Percentiles rank a stretch among this genome's conserved stretches.
These are phyloP conservation scores for Periphyllus acericola DNA, from an alignment of 2,888 invertebrate genomes.

Conservation along the genomic window DNA sequence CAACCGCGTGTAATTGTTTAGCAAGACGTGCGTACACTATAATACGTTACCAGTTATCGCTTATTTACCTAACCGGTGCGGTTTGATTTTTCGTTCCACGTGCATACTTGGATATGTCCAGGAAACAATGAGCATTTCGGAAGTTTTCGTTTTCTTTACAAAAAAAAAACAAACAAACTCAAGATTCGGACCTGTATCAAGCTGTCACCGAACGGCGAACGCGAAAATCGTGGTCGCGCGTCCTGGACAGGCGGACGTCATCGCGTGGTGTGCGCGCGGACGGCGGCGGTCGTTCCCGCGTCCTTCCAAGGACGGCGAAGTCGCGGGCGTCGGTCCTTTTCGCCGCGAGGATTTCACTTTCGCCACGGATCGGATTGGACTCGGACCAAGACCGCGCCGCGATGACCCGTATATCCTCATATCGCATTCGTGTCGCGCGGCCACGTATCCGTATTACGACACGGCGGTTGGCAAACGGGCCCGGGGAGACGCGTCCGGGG, in stretches of 20 bases:
- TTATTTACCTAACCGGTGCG: too few species aligned
- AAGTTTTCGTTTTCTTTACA: too few species aligned
- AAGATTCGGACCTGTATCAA: not conserved
- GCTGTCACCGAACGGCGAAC: not conserved
- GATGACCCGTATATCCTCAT: conserved; percentile 40
- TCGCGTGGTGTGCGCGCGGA: too few species aligned
- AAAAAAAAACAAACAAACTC: too few species aligned
- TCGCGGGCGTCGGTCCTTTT: conserved; percentile 21
- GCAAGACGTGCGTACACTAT: too few species aligned
- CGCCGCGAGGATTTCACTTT: conserved; percentile 26
- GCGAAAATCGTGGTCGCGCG: not conserved
- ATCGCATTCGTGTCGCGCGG: conserved; percentile 46
- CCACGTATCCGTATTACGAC: conserved; percentile 43
- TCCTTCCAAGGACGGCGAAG: conserved; percentile 47
- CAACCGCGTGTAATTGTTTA: too few species aligned
- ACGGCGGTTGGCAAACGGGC: conserved; percentile 44
- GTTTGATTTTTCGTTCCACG: too few species aligned
- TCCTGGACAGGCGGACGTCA: not conserved
- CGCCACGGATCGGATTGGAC: conserved; percentile 49
- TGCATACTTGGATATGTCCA: too few species aligned
- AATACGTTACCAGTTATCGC: too few species aligned
- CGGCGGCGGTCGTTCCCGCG: conserved; percentile 9
- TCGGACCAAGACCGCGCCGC: conserved; percentile 37
- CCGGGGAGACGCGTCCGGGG: not conserved
- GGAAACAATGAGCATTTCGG: too few species aligned